A percentile compares a stretch with the other conserved stretches of the same genome.
Evolutionary conservation across 2,797 vertebrate genomes (phyloP).

Genomic region (Synaphobranchus kaupii): DNA sequence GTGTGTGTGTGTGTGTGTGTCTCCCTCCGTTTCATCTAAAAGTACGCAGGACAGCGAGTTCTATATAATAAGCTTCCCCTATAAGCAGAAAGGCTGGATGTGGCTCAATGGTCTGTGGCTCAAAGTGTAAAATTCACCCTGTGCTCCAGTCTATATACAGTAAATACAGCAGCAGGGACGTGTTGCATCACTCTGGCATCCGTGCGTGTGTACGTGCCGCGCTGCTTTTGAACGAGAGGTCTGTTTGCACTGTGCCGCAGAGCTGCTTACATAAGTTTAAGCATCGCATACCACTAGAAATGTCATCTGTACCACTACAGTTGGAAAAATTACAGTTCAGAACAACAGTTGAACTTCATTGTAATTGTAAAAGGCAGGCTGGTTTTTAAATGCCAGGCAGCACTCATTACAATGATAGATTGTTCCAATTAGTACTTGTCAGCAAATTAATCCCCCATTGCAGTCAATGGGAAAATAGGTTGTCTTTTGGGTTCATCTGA

Average conservation of each 20-base stretch:
- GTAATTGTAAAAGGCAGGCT: not conserved
- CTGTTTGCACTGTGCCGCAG: not conserved
- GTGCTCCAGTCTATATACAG: not conserved
- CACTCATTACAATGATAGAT: not conserved
- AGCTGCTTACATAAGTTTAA: slow-evolving; percentile 5
- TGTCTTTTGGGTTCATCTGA: not conserved
- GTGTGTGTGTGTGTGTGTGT: slow-evolving; percentile 19
- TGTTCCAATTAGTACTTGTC: not conserved
- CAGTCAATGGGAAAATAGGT: too few relatives aligned
- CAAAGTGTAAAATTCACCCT: not conserved
- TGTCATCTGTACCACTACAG: not conserved
- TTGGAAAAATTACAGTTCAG: not conserved
- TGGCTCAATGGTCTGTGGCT: slow-evolving; percentile 1
- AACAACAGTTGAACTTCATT: not conserved
- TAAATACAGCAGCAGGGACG: not conserved
- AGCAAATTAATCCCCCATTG: not conserved
- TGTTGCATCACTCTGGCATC: not conserved
- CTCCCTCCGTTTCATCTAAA: slow-evolving; percentile 28
- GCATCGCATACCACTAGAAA: not conserved
- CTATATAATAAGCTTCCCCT: slow-evolving; percentile 19
- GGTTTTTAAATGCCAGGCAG: not conserved
- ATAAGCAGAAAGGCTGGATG: not conserved
- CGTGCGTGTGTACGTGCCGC: too few relatives aligned
- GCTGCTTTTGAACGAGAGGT: not conserved
- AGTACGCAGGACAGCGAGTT: not conserved